Conservation (phyloP, 2,797 vertebrate species). For the Sebastes cheni region DNA sequence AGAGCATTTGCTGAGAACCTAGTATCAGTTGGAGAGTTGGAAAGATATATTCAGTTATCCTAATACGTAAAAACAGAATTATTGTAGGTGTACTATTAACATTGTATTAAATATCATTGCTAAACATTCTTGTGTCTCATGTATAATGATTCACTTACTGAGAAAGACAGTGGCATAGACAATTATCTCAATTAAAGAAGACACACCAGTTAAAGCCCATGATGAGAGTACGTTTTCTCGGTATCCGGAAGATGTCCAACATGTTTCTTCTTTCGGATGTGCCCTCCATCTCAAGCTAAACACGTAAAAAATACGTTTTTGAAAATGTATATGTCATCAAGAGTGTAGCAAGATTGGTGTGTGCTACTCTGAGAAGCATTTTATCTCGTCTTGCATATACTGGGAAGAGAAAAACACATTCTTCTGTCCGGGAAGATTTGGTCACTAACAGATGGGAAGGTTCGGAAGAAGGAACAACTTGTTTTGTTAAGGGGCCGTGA, state of each 20-base stretch:
- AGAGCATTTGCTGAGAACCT: constrained; percentile 83
- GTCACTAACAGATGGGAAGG: no score
- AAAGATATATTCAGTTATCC: neutral
- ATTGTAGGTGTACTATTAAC: neutral
- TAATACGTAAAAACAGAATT: neutral
- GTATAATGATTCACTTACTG: neutral
- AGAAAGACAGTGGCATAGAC: neutral
- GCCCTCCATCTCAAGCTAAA: constrained; percentile 69
- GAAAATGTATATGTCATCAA: neutral
- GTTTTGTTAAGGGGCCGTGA: no score
- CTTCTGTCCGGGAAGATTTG: no score
- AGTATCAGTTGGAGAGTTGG: neutral
- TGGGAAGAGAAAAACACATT: no score
- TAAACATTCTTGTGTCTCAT: neutral
- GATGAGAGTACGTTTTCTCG: constrained; percentile 75
- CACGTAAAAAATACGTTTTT: neutral
- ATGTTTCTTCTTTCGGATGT: constrained; percentile 43
- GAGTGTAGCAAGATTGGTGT: no score
- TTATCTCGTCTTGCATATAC: no score
- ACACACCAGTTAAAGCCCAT: constrained; percentile 82
- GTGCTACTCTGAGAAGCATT: no score
- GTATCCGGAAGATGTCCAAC: constrained; percentile 80
- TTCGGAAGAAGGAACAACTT: no score
- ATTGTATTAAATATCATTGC: neutral
- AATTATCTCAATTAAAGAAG: neutral